Base-by-base conservation (phyloP, 2,113 vertebrate genomes). In the Spermophilus dauricus region DNA sequence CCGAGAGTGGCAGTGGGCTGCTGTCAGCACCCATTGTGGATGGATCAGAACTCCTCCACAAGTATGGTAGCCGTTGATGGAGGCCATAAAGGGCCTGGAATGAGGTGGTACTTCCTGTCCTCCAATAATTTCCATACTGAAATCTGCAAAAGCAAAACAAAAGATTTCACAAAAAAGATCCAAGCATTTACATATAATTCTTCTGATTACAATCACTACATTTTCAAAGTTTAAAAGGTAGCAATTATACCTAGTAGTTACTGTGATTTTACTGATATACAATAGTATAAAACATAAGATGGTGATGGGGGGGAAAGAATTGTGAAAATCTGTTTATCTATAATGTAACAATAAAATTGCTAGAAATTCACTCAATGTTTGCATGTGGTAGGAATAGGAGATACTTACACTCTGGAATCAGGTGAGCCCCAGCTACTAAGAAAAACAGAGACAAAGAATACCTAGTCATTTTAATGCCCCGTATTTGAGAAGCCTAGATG, bases 1-100 rank as follows among this genome's bases (percentile, higher is more conserved):
- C 96, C 13, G 0, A 4, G 0, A 0, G 30, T 7, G 42, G 89
- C 96, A 97, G 73, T 97, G 96, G 39, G 96, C 89, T 0, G 96
- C 97, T 2, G 97, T 97, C 20, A 98, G 95, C 81, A 97, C 96
- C 97, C 96, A 97, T 92, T 80, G 95, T 0, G 72, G 97, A 4
- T 95, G 83, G 26, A 97, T 95, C 28, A 97, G 93, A 24, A 93
- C 91, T 4, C 94, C 96, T 5, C 97, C 96, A 9, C 97, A 97
- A 5, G 94, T 0, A 9, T 97, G 93, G 0, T 5, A 0, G 16
- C 80, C 42, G 0, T 0, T 1, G 61, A 97, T 24, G 53, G 97
- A 97, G 17, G 94, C 96, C 97, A 97, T 97, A 28, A 97, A 98
- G 0, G 96, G 95, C 82, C 81, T 86, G 86, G 97, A 98, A 28